Evolutionary conservation across 1,140 invertebrate species (phyloP).

Genomic region (Drosophila tropicalis): DNA sequence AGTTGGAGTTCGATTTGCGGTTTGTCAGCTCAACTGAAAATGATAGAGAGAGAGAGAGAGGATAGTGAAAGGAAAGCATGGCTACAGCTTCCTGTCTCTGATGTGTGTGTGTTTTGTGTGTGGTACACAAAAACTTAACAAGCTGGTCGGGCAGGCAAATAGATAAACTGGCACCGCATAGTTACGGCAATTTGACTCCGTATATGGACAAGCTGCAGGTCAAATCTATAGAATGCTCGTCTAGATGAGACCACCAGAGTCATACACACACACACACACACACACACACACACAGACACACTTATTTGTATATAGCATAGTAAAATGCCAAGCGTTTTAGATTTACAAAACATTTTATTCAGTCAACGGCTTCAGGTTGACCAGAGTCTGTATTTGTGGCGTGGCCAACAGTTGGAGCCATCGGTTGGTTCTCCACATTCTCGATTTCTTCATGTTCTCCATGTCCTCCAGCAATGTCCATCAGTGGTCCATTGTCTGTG

Average conservation of each 20-base stretch:
- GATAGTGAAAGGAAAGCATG: background rate
- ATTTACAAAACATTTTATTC: constrained; percentile 81
- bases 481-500: constrained; percentile 79
- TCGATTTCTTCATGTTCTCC: background rate
- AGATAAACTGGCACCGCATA: constrained; percentile 68
- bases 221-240: constrained; percentile 26
- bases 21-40: background rate
- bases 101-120: background rate
- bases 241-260: constrained; percentile 1
- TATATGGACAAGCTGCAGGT: constrained; percentile 35
- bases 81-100: constrained; percentile 8
- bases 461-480: constrained; percentile 41
- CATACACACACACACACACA: background rate
- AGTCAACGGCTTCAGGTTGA: constrained; percentile 42
- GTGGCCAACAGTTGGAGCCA: constrained; percentile 19
- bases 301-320: constrained; percentile 25
- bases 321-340: constrained; percentile 59
- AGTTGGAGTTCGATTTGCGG: constrained; percentile 44
- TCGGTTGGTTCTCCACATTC: constrained; percentile 4
- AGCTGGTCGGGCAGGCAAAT: constrained; percentile 66
- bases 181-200: constrained; percentile 68
- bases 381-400: constrained; percentile 55
- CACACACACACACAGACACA: background rate
- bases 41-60: background rate
- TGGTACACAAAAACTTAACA: constrained; percentile 52